A percentile compares a stretch with the other conserved stretches of the same genome.
Conservation (phyloP, 2,797 vertebrate species). For the Craterocephalus amniculus region DNA sequence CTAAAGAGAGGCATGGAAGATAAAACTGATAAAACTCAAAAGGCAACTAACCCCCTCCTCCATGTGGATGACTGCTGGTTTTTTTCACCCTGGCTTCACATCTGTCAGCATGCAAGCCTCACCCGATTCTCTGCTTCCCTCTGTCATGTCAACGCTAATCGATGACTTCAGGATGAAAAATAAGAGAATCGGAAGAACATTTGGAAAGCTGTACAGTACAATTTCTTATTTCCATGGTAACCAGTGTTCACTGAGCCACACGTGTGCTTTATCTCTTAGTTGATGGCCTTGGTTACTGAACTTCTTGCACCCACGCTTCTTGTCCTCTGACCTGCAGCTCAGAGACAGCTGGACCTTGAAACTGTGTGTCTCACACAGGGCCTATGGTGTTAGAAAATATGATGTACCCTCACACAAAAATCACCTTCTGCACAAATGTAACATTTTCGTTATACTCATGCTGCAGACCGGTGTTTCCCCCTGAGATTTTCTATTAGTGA, state of each 20-base stretch:
- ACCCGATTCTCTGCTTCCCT: slow-evolving; percentile 39
- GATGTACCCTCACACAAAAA: slow-evolving; percentile 39
- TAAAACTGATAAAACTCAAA: slow-evolving; percentile 60
- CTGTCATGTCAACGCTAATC: slow-evolving; percentile 8
- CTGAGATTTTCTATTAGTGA: slow-evolving; percentile 15
- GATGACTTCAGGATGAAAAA: slow-evolving; percentile 23
- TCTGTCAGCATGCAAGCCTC: slow-evolving; percentile 39
- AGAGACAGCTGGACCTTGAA: slow-evolving; percentile 76
- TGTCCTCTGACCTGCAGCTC: slow-evolving; percentile 52
- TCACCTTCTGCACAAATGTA: slow-evolving; percentile 48
- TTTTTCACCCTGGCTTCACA: slow-evolving; percentile 31
- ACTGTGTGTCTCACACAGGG: slow-evolving; percentile 69
- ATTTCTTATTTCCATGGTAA: slow-evolving; percentile 46
- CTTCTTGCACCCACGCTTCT: slow-evolving; percentile 44
- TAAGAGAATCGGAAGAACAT: slow-evolving; percentile 17
- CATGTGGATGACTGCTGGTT: slow-evolving; percentile 38
- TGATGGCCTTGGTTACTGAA: slow-evolving; percentile 69
- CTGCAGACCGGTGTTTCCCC: slow-evolving; percentile 48
- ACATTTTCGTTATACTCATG: slow-evolving; percentile 39
- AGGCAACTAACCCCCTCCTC: slow-evolving; percentile 53
- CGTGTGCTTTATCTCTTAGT: slow-evolving; percentile 75
- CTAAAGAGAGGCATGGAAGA: slow-evolving; percentile 31
- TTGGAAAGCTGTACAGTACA: slow-evolving; percentile 35
- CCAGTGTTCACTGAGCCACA: slow-evolving; percentile 56
- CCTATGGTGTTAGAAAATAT: slow-evolving; percentile 52